Evolutionary conservation across 2,113 vertebrate genomes (phyloP).

Genomic region (Trogon surrucura): DNA sequence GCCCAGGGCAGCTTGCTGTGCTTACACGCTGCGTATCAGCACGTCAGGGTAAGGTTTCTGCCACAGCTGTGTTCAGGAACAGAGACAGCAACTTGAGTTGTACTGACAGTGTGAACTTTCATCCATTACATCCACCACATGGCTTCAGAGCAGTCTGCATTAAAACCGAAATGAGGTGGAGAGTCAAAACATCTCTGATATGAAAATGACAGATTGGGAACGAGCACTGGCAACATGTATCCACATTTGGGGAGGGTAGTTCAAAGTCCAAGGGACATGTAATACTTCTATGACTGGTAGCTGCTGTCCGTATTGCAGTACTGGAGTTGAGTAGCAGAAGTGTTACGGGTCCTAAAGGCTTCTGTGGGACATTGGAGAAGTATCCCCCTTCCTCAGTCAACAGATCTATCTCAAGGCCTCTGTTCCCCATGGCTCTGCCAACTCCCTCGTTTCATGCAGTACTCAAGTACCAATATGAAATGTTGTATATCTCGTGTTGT

Average conservation of each 20-base stretch:
- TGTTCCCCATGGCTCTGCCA: background rate
- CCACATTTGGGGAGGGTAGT: background rate
- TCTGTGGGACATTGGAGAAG: background rate
- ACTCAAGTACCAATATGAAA: background rate
- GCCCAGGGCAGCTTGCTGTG: background rate
- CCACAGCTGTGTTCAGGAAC: background rate
- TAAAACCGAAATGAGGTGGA: background rate
- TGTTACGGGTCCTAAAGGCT: background rate
- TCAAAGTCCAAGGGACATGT: background rate
- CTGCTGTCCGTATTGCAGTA: background rate
- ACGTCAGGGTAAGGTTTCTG: background rate
- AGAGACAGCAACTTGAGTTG: background rate
- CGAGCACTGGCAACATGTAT: background rate
- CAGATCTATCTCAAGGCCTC: background rate
- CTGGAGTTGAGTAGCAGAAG: background rate
- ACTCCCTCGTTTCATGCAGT: background rate
- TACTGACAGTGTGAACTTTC: background rate
- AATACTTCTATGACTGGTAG: background rate
- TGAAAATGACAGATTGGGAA: background rate
- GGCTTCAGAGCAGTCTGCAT: background rate
- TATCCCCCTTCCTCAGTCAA: background rate
- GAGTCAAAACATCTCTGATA: background rate
- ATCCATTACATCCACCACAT: background rate
- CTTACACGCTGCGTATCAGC: fast-evolving
- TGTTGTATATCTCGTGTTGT: background rate